Conservation (phyloP, 2,797 vertebrate species). For the Tympanoctomys barrerae region DNA sequence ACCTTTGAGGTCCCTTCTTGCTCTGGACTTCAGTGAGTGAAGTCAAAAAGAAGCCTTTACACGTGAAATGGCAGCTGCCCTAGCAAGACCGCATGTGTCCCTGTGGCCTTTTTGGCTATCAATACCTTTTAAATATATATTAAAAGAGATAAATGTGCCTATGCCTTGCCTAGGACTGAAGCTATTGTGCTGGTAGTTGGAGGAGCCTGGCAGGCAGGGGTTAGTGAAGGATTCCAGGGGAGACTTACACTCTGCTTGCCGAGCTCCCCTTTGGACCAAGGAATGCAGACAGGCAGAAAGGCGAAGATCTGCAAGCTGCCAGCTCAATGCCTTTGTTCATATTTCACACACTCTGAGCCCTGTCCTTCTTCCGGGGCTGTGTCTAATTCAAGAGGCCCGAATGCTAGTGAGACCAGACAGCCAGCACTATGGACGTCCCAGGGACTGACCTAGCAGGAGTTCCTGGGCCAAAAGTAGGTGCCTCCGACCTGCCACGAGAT, state of each 20-base stretch:
- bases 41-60: slow-evolving; percentile 35
- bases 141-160: slow-evolving; percentile 56
- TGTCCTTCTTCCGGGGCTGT: neutral
- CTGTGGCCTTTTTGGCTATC: slow-evolving; percentile 67
- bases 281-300: neutral
- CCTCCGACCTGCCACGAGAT: neutral
- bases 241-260: neutral
- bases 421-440: neutral
- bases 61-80: slow-evolving; percentile 61
- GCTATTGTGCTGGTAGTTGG: neutral
- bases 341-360: slow-evolving; percentile 17
- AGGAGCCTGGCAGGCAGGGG: neutral
- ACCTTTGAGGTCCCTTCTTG: slow-evolving; percentile 25
- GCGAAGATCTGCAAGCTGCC: neutral
- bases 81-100: neutral
- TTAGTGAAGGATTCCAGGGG: neutral
- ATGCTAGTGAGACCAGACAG: neutral
- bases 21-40: neutral
- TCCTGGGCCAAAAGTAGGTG: neutral
- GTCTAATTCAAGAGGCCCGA: neutral
- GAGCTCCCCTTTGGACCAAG: neutral
- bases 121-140: slow-evolving; percentile 80
- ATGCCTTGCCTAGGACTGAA: neutral
- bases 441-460: neutral
- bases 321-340: neutral